Conservation (phyloP, 2,797 vertebrate genomes). For the Coilia nasus region DNA sequence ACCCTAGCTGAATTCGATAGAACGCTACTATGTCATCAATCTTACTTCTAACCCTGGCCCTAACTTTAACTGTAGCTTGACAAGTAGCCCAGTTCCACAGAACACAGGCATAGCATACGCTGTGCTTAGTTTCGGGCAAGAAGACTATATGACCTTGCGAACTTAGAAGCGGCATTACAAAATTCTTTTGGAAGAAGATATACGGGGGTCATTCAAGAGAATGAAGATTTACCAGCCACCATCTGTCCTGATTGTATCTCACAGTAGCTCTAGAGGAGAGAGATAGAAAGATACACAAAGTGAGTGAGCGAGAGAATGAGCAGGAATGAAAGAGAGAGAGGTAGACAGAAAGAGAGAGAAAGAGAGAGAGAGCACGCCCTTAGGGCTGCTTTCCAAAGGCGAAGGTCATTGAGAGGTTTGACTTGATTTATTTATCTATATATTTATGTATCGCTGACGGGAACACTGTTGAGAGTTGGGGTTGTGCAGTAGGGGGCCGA, state of each 20-base stretch:
- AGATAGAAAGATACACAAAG: not conserved
- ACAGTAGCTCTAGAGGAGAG: not conserved
- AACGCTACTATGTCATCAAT: too few species aligned
- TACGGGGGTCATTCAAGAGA: not conserved
- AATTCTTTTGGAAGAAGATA: not conserved
- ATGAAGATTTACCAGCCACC: not conserved
- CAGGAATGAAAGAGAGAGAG: not conserved
- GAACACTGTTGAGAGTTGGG: not conserved
- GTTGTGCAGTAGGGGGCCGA: not conserved
- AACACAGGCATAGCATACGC: too few species aligned
- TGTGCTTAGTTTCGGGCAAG: not conserved
- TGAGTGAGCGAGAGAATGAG: not conserved
- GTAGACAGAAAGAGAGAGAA: not conserved
- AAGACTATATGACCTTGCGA: not conserved
- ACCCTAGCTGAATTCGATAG: too few species aligned
- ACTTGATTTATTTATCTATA: not conserved
- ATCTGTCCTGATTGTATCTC: not conserved
- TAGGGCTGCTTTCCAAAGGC: not conserved
- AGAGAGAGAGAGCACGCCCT: not conserved
- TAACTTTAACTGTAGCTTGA: too few species aligned
- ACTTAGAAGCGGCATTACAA: not conserved
- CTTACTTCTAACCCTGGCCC: too few species aligned
- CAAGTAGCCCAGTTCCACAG: too few species aligned
- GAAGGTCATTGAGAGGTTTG: constrained; percentile 8
- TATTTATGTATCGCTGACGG: not conserved